Conservation (phyloP, 2,888 invertebrate species). For the Hydriomena furcata region DNA sequence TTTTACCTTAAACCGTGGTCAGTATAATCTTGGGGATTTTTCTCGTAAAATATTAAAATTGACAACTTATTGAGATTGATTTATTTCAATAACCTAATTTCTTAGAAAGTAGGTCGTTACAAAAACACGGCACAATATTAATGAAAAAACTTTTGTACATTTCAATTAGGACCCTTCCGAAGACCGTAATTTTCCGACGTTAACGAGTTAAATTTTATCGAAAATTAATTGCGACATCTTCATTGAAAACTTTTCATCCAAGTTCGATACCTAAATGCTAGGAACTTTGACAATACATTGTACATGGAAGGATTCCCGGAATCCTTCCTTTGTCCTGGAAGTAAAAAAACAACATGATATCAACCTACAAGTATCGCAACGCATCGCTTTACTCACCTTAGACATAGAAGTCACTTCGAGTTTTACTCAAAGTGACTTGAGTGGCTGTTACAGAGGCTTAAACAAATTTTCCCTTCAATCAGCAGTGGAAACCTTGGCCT, state of each 20-base stretch:
- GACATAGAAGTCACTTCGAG: conserved; percentile 6
- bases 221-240: conserved; percentile 83
- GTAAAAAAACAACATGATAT: neutral
- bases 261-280: conserved; percentile 71
- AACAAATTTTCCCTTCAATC: conserved; percentile 60
- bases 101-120: conserved; percentile 36
- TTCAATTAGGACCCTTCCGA: conserved; percentile 74
- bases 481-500: conserved; percentile 46
- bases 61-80: conserved; percentile 25
- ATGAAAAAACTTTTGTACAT: conserved; percentile 77
- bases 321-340: conserved; percentile 41
- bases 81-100: conserved; percentile 20
- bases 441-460: conserved; percentile 54
- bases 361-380: neutral
- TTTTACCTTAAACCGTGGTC: too few species aligned
- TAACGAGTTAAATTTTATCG: conserved; percentile 82
- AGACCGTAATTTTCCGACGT: conserved; percentile 75
- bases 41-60: conserved; percentile 7
- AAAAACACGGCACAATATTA: conserved; percentile 53
- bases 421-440: conserved; percentile 47
- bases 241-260: conserved; percentile 73
- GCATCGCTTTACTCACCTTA: neutral
- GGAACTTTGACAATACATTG: conserved; percentile 69
- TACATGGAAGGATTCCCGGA: too few species aligned
- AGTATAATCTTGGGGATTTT: too few species aligned